Conservation (phyloP, 2,888 invertebrate genomes). For the Polyploca ridens region DNA sequence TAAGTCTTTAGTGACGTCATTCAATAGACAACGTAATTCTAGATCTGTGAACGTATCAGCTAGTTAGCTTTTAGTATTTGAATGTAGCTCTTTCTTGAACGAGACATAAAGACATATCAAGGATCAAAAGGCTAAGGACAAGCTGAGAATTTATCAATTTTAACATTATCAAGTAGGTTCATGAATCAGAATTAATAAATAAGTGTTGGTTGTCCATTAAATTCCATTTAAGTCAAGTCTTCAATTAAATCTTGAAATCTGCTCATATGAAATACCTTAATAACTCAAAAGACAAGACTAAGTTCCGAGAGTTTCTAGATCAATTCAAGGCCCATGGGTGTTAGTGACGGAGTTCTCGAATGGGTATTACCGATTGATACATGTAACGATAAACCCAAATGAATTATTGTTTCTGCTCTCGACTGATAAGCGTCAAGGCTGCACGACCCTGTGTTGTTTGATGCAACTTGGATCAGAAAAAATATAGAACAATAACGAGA, state of each 20-base stretch:
- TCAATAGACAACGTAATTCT: background rate
- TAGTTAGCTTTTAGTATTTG: background rate
- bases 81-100: background rate
- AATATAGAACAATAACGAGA: conserved; percentile 14
- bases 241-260: no score
- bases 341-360: background rate
- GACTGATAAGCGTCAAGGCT: conserved; percentile 13
- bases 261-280: no score
- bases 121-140: no score
- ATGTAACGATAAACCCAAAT: conserved; percentile 19
- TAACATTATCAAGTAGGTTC: no score
- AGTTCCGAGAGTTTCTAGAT: no score
- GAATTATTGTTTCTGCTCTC: conserved; percentile 9
- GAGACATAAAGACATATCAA: no score
- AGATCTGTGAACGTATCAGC: background rate
- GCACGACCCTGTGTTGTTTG: conserved; percentile 17
- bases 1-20: background rate
- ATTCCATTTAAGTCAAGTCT: no score
- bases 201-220: no score
- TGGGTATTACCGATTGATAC: background rate
- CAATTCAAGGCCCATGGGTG: background rate
- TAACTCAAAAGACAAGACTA: no score
- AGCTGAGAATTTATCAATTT: no score
- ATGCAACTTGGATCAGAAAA: conserved; percentile 6
- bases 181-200: no score